These are phyloP conservation scores for Strongylocentrotus purpuratus DNA, from an alignment of 35 echinoderm and acorn worm genomes.

Conservation along the genomic window DNA sequence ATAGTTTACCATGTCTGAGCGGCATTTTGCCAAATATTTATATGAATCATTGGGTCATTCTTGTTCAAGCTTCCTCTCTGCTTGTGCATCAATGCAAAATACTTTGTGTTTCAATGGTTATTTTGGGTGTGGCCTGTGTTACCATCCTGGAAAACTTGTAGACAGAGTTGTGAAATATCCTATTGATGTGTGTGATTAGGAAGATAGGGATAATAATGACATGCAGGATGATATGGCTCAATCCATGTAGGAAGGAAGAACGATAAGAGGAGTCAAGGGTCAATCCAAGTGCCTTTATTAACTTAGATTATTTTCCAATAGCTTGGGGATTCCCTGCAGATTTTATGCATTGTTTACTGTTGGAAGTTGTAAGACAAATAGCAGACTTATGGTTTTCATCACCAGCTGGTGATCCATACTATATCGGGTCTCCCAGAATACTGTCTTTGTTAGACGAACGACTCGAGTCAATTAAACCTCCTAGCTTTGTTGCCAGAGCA, in stretches of 20 bases:
- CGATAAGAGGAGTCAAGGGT: slow-evolving; percentile 70
- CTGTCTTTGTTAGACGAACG: neutral
- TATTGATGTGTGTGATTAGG: slow-evolving; percentile 72
- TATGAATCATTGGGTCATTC: slow-evolving; percentile 48
- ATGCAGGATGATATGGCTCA: slow-evolving; percentile 60
- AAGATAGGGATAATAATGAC: slow-evolving; percentile 63
- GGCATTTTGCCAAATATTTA: slow-evolving; percentile 44
- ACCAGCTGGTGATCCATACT: neutral
- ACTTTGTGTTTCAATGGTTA: slow-evolving; percentile 68
- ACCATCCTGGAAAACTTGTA: slow-evolving; percentile 67
- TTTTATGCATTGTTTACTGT: slow-evolving; percentile 46
- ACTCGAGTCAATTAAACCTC: neutral
- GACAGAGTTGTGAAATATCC: slow-evolving; percentile 13
- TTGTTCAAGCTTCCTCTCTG: slow-evolving; percentile 58
- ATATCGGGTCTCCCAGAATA: neutral
- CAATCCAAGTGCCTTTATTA: slow-evolving; percentile 58
- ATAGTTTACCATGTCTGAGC: slow-evolving; percentile 46
- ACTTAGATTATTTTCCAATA: slow-evolving; percentile 62
- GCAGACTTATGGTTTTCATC: neutral
- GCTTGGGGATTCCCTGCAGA: slow-evolving; percentile 73
- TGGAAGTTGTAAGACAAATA: neutral
- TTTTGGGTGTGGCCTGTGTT: slow-evolving; percentile 70
- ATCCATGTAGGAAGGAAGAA: slow-evolving; percentile 38
- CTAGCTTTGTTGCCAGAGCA: neutral
- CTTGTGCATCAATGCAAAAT: slow-evolving; percentile 66